These are phyloP conservation scores for Bambusicola thoracicus DNA, from an alignment of 2,113 vertebrate genomes.

Conservation along the genomic window DNA sequence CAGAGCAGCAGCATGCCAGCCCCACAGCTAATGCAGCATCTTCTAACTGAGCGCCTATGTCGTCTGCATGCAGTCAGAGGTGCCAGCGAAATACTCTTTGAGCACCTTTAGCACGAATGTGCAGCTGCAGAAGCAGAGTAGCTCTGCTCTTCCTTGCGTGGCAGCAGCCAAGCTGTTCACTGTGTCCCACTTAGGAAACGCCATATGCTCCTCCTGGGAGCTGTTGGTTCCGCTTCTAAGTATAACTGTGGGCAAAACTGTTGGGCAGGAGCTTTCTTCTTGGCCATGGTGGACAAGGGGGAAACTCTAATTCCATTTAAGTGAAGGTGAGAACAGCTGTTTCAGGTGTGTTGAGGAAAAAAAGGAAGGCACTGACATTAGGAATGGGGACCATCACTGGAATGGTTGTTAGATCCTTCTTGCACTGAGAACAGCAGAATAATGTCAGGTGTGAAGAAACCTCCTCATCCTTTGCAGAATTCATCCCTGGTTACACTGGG, in stretches of 20 bases:
- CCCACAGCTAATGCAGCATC: not conserved
- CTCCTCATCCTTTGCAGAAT: not conserved
- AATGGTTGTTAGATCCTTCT: not conserved
- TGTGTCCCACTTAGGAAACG: not conserved
- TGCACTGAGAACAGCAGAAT: not conserved
- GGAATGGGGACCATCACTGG: accelerated
- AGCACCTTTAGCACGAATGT: not conserved
- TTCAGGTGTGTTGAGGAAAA: not conserved
- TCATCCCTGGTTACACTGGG: not conserved
- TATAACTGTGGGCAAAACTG: not conserved
- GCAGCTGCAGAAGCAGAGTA: not conserved
- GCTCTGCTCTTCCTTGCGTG: not conserved
- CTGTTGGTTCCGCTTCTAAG: not conserved
- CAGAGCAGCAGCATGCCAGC: not conserved
- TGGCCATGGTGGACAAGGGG: accelerated
- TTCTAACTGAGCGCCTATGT: not conserved
- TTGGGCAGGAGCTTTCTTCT: not conserved
- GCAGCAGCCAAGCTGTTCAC: not conserved
- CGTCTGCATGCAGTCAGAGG: not conserved
- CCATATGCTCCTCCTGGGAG: not conserved
- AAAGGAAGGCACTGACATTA: not conserved
- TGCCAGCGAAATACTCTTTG: not conserved
- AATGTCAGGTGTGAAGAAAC: accelerated
- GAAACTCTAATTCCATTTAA: not conserved
- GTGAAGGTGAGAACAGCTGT: not conserved